Percentiles rank a stretch among this genome's conserved stretches.
These are phyloP conservation scores for Collichthys lucidus DNA, from an alignment of 2,113 vertebrate species.

Conservation along the genomic window DNA sequence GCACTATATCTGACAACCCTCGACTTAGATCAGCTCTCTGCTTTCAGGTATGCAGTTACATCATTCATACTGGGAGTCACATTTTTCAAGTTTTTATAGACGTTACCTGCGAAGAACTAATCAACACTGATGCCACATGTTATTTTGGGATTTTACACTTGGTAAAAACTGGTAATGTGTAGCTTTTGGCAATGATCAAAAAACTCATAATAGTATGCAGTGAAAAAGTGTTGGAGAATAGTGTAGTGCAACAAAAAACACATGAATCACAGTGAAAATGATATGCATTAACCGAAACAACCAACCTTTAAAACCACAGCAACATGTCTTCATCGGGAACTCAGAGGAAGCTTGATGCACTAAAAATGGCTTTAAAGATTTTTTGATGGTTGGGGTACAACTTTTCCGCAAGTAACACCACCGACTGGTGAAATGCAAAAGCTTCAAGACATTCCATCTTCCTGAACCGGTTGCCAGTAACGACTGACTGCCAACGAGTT, in stretches of 20 bases:
- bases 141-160: not conserved
- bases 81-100: not conserved
- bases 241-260: not conserved
- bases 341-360: too few relatives aligned
- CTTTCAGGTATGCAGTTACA: too few relatives aligned
- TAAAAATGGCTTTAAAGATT: not conserved
- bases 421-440: not conserved
- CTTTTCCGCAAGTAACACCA: not conserved
- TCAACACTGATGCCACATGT: constrained; percentile 15
- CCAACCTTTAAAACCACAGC: too few relatives aligned
- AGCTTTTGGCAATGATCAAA: not conserved
- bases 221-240: not conserved
- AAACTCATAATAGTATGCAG: not conserved
- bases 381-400: too few relatives aligned
- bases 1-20: too few relatives aligned
- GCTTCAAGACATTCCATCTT: not conserved
- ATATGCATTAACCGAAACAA: too few relatives aligned
- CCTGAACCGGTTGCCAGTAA: not conserved
- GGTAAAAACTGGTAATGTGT: not conserved
- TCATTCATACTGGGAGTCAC: not conserved
- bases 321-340: too few relatives aligned
- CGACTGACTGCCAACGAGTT: not conserved
- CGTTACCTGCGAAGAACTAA: not conserved
- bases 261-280: not conserved
- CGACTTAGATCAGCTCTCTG: too few relatives aligned